Evolutionary conservation across 2,888 invertebrate species (phyloP), one percentile per base, ranked within the genome.

Genomic region (Epinotia demarniana): DNA sequence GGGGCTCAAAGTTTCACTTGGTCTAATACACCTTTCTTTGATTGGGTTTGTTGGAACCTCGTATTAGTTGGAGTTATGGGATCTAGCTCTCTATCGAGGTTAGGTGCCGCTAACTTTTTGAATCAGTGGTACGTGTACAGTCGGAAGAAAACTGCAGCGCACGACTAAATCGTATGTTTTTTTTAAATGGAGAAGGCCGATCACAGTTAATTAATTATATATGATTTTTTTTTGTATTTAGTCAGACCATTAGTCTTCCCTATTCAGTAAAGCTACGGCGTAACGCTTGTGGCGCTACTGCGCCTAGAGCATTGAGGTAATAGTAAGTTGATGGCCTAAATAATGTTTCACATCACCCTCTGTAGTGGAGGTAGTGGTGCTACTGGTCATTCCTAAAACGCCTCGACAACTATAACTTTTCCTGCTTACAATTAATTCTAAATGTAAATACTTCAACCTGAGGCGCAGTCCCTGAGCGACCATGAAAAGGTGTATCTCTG

Each of bases 21-120:
- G 8, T 39, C 57, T 43, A 73, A 63, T 72, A 49, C 72, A 77
- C 70, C 66, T 62, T 23, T 46, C 62, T 73, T 75, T 71, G 70
- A 66, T 73, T 64, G 64, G 69, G 49, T 69, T 73, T 63, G 75
- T 75, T 74, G n/a, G 64, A 8, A 57, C 46, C 53, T 53, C 39
- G 58, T 69, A 58, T 69, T 69, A 23, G 43, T 58, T 58, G 58
- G 11, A 19, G 66, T 67, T 67, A 55, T 67, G n/a, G 43, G 13
- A 19, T 16, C 19, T 53, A 33, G 23, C 11, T 46, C 43, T 43
- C 23, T 57, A 58, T 57, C 19, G 57, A 57, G 18, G 13, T 13
- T 43, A 58, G 9, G 16, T 58, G 43, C 43, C 12, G 5, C 23
- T 46, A 69, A 69, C 68, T 69, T 43, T 69, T 66, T 66, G 19